Evolutionary conservation across 2,888 invertebrate species (phyloP).

Genomic region (Amphipyra berbera): DNA sequence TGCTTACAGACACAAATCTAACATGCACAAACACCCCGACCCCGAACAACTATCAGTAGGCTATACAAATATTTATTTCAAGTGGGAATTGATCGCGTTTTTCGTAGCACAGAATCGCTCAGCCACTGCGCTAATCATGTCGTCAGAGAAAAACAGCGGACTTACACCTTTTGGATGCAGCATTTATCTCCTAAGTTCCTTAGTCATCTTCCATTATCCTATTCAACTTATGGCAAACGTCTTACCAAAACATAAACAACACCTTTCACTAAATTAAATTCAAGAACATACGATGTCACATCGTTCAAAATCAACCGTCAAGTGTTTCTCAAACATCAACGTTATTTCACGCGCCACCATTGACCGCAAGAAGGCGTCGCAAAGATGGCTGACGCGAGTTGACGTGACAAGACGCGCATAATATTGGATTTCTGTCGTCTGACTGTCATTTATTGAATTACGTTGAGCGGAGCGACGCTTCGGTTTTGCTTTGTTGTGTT

Average conservation of each 20-base stretch:
- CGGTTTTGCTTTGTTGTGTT: conserved; percentile 47
- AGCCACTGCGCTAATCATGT: too few species aligned
- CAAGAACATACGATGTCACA: conserved; percentile 32
- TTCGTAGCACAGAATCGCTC: too few species aligned
- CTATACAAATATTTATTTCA: too few species aligned
- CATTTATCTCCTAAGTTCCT: too few species aligned
- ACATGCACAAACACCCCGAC: too few species aligned
- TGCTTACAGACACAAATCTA: too few species aligned
- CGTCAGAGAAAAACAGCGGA: too few species aligned
- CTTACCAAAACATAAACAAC: conserved; percentile 27
- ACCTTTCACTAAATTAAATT: conserved; percentile 50
- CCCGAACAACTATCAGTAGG: too few species aligned
- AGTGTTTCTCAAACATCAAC: conserved; percentile 49
- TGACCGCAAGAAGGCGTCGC: conserved; percentile 58
- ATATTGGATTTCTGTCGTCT: conserved; percentile 73
- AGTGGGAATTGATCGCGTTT: too few species aligned
- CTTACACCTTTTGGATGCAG: too few species aligned
- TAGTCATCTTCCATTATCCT: too few species aligned
- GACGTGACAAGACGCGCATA: conserved; percentile 68
- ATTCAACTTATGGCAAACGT: too few species aligned
- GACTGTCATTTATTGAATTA: conserved; percentile 67
- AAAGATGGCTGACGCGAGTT: conserved; percentile 56
- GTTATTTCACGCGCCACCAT: conserved; percentile 53
- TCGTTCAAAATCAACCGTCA: conserved; percentile 54
- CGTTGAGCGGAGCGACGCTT: conserved; percentile 39